Conservation (phyloP, 1,140 invertebrate genomes). For the Hydropsyche tenuis region DNA sequence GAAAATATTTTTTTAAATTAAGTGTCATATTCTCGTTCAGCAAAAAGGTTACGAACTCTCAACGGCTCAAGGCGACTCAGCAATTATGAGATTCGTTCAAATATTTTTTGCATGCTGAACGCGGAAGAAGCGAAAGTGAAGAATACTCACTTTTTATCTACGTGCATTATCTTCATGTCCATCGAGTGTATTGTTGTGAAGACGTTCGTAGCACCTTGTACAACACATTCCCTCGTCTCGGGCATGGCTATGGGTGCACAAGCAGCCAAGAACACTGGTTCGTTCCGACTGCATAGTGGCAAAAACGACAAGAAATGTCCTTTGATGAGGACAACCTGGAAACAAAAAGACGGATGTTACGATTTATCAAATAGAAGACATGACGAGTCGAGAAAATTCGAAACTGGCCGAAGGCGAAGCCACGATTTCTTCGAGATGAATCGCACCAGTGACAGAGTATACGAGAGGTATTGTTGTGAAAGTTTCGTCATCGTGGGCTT, state of each 20-base stretch:
- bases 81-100: too few relatives aligned
- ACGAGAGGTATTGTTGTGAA: conserved; percentile 22
- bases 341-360: conserved; percentile 24
- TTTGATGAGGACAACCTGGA: conserved; percentile 90
- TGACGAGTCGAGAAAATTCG: neutral
- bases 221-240: conserved; percentile 89
- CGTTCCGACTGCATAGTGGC: conserved; percentile 85
- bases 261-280: conserved; percentile 91
- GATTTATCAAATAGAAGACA: conserved; percentile 1
- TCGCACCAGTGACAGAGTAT: conserved; percentile 5
- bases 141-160: conserved; percentile 87
- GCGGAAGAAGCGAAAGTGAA: neutral
- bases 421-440: conserved; percentile 9
- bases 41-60: too few relatives aligned
- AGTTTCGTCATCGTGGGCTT: conserved; percentile 1
- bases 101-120: too few relatives aligned
- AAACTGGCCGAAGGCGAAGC: neutral
- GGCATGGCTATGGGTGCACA: conserved; percentile 95
- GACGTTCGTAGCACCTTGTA: conserved; percentile 92
- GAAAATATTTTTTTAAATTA: too few relatives aligned
- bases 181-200: conserved; percentile 94
- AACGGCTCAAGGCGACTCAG: too few relatives aligned
- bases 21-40: too few relatives aligned
- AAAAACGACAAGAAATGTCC: conserved; percentile 92
- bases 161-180: conserved; percentile 94